These are phyloP conservation scores for Porites rus DNA, from an alignment of 92 coral and sea anemone species.

Conservation along the genomic window DNA sequence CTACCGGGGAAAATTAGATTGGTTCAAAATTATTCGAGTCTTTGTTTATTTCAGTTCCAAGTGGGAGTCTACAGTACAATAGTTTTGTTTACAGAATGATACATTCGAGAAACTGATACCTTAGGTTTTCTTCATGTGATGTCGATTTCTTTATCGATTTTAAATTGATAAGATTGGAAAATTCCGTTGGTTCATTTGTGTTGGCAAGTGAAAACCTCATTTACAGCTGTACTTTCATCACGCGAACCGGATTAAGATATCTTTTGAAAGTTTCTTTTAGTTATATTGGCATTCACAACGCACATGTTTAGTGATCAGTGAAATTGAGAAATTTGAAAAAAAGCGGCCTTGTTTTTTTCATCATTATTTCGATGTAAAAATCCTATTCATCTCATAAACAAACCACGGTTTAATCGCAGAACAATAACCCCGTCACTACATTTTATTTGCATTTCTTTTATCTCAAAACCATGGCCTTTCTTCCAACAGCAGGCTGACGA, in stretches of 20 bases:
- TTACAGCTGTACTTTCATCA: background rate
- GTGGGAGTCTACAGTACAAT: background rate
- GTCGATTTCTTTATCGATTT: slow-evolving; percentile 6
- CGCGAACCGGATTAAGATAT: slow-evolving; percentile 11
- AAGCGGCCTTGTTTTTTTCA: background rate
- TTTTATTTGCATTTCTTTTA: background rate
- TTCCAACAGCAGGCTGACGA: background rate
- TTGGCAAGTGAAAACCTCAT: background rate
- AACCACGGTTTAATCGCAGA: background rate
- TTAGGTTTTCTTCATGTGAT: background rate
- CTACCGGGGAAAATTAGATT: background rate
- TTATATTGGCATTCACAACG: slow-evolving; percentile 18
- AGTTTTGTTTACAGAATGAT: slow-evolving; percentile 1
- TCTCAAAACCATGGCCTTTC: background rate
- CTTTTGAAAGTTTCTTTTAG: background rate
- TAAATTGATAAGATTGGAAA: background rate
- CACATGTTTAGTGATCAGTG: background rate
- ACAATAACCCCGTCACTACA: background rate
- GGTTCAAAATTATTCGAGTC: background rate
- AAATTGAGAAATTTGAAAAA: background rate
- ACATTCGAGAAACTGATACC: background rate
- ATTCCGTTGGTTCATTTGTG: slow-evolving; percentile 25
- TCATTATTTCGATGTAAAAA: background rate
- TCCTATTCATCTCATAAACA: background rate
- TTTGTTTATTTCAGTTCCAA: slow-evolving; percentile 25